These are phyloP conservation scores for Squalus acanthias DNA, from an alignment of 2,797 vertebrate species.

Conservation along the genomic window DNA sequence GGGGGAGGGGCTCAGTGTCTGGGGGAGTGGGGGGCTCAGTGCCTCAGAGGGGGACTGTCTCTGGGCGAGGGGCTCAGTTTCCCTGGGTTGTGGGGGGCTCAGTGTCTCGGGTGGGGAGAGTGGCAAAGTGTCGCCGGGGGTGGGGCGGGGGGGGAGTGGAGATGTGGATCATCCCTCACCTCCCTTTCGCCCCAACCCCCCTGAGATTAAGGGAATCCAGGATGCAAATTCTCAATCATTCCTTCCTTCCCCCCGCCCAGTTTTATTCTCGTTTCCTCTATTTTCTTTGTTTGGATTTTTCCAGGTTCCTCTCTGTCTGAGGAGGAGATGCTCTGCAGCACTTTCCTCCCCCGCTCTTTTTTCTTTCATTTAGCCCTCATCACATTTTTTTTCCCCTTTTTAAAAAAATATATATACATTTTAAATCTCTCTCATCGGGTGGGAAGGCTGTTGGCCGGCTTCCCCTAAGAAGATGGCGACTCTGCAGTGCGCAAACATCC, in stretches of 20 bases:
- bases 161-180: background rate
- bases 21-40: background rate
- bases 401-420: no score
- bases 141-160: background rate
- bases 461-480: constrained; percentile 85
- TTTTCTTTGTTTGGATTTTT: constrained; percentile 24
- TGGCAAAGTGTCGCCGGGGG: no score
- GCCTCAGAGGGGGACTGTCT: no score
- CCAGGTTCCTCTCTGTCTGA: background rate
- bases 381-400: background rate
- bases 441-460: background rate
- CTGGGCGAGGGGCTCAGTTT: no score
- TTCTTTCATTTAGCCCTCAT: background rate
- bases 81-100: no score
- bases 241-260: background rate
- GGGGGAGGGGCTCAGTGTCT: no score
- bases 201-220: background rate
- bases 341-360: background rate
- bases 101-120: no score
- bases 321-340: background rate
- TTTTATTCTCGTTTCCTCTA: background rate
- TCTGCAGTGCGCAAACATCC: constrained; percentile 76
- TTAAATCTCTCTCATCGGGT: background rate
- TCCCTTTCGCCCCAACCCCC: background rate
- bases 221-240: constrained; percentile 39